A percentile compares a stretch with the other conserved stretches of the same genome.
Evolutionary conservation across 2,888 invertebrate genomes (phyloP).

Genomic region (Villa cingulata): DNA sequence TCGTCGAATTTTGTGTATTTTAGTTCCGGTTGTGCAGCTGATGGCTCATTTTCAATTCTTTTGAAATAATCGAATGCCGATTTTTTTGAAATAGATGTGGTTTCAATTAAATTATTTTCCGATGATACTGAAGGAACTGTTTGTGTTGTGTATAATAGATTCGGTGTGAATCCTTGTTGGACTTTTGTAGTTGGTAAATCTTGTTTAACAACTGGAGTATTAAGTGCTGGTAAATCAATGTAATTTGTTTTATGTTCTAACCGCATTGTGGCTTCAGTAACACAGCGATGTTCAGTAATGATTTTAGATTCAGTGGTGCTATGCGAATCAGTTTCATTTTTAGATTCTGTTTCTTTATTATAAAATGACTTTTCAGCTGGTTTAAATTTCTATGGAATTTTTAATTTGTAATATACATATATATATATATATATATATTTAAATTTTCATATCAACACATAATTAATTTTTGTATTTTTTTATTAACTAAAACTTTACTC

Average conservation of each 20-base stretch:
- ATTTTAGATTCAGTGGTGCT: constrained; percentile 35
- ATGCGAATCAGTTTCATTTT: constrained; percentile 30
- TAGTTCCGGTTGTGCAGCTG: constrained; percentile 29
- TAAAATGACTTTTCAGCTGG: constrained; percentile 29
- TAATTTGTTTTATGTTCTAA: constrained; percentile 34
- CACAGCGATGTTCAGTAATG: constrained; percentile 36
- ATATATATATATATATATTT: no score
- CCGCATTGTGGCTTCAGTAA: constrained; percentile 37
- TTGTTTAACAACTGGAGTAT: constrained; percentile 9
- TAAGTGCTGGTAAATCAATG: constrained; percentile 28
- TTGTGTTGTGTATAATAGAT: constrained; percentile 22
- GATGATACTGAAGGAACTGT: constrained; percentile 25
- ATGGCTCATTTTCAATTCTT: constrained; percentile 38
- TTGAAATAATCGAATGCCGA: constrained; percentile 54
- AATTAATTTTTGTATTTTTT: constrained; percentile 6
- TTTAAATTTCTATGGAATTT: constrained; percentile 19
- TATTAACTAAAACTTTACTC: constrained; percentile 18
- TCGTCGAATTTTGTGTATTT: constrained; percentile 36
- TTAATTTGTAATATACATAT: no score
- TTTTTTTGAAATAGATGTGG: constrained; percentile 46
- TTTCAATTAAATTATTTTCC: constrained; percentile 29
- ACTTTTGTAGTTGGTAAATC: constrained; percentile 11
- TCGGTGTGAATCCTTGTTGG: constrained; percentile 17
- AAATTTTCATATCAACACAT: background rate
- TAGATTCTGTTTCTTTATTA: constrained; percentile 24